Evolutionary conservation across 2,888 invertebrate species (phyloP).

Genomic region (Ptychoptera albimana): DNA sequence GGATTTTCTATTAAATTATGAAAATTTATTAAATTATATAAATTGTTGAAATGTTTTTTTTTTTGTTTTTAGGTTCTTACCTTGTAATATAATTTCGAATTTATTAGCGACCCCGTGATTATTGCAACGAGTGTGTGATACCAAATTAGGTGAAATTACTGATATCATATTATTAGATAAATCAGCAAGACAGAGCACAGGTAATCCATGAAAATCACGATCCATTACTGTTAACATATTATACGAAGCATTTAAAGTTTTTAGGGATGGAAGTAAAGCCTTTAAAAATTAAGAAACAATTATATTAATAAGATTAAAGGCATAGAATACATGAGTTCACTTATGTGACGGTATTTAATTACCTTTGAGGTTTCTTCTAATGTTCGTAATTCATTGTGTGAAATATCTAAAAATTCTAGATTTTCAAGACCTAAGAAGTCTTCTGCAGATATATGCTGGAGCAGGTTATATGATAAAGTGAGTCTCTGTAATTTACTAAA

Average conservation of each 20-base stretch:
- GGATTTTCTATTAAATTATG: slow-evolving; percentile 52
- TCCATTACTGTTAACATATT: slow-evolving; percentile 60
- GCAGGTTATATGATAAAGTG: slow-evolving; percentile 57
- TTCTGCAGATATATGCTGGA: slow-evolving; percentile 56
- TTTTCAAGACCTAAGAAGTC: slow-evolving; percentile 65
- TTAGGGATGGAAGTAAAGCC: slow-evolving; percentile 63
- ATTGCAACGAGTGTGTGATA: slow-evolving; percentile 63
- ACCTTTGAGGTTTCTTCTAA: slow-evolving; percentile 74
- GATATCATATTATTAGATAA: slow-evolving; percentile 61
- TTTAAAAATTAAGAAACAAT: slow-evolving; percentile 28
- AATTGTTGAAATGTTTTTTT: neutral
- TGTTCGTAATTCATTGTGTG: slow-evolving; percentile 58
- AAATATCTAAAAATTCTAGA: slow-evolving; percentile 57
- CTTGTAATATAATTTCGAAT: slow-evolving; percentile 60
- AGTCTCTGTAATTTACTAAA: slow-evolving; percentile 54
- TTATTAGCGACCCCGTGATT: slow-evolving; percentile 55
- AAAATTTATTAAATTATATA: neutral
- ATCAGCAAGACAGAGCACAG: slow-evolving; percentile 65
- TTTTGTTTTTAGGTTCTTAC: slow-evolving; percentile 31
- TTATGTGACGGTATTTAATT: slow-evolving; percentile 13
- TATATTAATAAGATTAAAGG: neutral
- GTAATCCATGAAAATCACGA: slow-evolving; percentile 68
- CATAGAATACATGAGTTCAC: too few species aligned
- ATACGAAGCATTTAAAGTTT: slow-evolving; percentile 58
- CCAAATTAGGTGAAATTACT: slow-evolving; percentile 54